A percentile compares a stretch with the other conserved stretches of the same genome.
These are phyloP conservation scores for Lithophane socia DNA, from an alignment of 2,888 invertebrate genomes.

Conservation along the genomic window DNA sequence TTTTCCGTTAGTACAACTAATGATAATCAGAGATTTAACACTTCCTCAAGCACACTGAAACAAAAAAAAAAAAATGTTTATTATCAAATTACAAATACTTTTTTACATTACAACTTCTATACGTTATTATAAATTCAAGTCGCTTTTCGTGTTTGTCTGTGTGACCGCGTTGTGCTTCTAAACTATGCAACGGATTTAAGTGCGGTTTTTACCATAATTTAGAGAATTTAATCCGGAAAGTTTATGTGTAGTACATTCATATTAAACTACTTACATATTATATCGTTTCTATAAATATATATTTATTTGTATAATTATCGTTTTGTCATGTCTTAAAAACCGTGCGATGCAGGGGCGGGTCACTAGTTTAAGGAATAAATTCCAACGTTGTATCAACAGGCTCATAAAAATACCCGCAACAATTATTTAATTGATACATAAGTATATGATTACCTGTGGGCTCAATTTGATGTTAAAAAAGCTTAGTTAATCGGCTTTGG, in stretches of 20 bases:
- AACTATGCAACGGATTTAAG: background rate
- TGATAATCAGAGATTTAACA: background rate
- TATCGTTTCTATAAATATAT: too few species aligned
- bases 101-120: background rate
- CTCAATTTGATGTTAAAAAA: constrained; percentile 78
- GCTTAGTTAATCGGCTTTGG: constrained; percentile 80
- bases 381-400: constrained; percentile 1
- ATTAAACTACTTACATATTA: background rate
- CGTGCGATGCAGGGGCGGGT: too few species aligned
- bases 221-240: background rate
- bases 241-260: background rate
- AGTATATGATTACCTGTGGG: constrained; percentile 60
- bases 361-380: background rate
- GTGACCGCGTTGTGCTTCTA: background rate
- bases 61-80: constrained; percentile 6
- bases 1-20: background rate
- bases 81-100: background rate
- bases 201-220: background rate
- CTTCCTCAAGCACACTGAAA: background rate
- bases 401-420: constrained; percentile 32
- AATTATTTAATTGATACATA: constrained; percentile 70
- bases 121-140: background rate
- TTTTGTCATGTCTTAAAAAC: background rate
- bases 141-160: too few species aligned
- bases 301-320: background rate